phyloP scores from a whole-genome alignment of 2,888 invertebrate species.

The Nephrotoma appendiculata region DNA sequence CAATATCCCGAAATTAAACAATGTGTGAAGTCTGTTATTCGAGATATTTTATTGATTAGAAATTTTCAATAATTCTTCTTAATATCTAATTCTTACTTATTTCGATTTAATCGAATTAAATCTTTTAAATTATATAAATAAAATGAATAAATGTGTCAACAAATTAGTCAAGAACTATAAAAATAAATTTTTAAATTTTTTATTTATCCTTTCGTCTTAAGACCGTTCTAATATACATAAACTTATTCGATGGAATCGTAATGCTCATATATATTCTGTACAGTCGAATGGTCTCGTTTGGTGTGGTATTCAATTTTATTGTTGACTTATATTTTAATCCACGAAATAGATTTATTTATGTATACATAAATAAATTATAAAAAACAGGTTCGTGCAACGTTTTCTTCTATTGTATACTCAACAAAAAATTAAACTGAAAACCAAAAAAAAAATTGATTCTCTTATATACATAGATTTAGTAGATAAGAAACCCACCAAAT shows the following conservation, averaged over 20 bases:
- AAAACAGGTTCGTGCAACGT: not conserved
- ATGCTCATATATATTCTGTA: not conserved
- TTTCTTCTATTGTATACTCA: not conserved
- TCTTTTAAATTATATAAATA: not conserved
- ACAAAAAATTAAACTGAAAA: not conserved
- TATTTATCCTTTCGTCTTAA: not conserved
- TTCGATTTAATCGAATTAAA: not conserved
- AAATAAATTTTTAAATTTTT: not conserved
- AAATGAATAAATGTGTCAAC: not conserved
- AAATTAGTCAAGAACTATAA: not conserved
- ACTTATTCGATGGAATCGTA: not conserved
- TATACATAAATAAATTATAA: not conserved
- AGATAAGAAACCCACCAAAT: not conserved
- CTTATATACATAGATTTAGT: not conserved
- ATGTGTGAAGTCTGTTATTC: not conserved
- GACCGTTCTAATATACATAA: not conserved
- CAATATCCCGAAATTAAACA: not conserved
- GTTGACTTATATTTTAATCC: not conserved
- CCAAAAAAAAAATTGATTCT: not conserved
- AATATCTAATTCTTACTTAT: not conserved
- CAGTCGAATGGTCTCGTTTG: not conserved
- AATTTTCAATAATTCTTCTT: not conserved
- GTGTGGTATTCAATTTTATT: not conserved
- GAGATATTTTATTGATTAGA: not conserved
- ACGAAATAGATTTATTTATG: not conserved